Percentiles rank a stretch among this genome's conserved stretches.
phyloP scores from a whole-genome alignment of 2,113 vertebrate genomes.

The Cheirogaleus medius region DNA sequence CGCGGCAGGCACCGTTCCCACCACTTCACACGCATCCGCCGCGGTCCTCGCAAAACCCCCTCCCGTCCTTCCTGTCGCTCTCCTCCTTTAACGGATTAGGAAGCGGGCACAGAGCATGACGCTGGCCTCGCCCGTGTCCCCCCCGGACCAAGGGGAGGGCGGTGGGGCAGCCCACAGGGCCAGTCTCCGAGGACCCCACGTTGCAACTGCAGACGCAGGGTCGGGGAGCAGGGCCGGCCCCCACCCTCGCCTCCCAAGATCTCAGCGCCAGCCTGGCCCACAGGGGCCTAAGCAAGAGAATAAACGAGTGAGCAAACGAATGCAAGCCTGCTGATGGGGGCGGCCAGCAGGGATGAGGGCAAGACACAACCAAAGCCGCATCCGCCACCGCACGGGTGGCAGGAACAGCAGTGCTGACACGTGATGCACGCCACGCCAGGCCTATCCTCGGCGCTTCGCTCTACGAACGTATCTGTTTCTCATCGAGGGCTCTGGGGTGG shows the following conservation, averaged over 20 bases:
- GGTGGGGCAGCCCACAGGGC: accelerated
- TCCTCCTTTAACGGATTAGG: background rate
- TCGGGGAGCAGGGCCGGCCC: background rate
- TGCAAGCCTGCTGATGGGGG: accelerated
- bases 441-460: accelerated
- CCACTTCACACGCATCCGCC: background rate
- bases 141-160: accelerated
- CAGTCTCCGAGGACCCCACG: background rate
- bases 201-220: accelerated
- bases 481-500: accelerated
- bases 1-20: accelerated
- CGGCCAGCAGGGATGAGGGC: accelerated
- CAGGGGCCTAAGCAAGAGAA: background rate
- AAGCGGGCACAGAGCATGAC: background rate
- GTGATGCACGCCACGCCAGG: background rate
- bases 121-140: background rate
- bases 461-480: accelerated
- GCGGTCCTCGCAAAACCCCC: background rate
- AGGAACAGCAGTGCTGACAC: background rate
- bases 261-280: background rate
- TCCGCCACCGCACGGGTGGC: accelerated
- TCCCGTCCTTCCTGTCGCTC: accelerated
- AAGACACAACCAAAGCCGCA: too few relatives aligned
- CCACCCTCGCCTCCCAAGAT: accelerated
- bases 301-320: accelerated